phyloP scores from a whole-genome alignment of 2,888 invertebrate genomes.

The Lycia hirtaria region DNA sequence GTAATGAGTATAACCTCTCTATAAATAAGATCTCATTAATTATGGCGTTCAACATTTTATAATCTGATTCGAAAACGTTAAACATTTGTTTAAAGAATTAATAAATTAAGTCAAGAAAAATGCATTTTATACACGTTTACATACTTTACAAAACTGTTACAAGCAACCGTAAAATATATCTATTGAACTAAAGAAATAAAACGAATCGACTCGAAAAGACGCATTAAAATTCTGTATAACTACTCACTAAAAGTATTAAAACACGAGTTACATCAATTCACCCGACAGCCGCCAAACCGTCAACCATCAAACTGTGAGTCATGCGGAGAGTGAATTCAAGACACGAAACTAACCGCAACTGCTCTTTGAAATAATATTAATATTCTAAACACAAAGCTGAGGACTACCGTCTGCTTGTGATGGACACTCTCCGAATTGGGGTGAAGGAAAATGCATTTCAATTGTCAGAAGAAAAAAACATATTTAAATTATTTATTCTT shows the following conservation, averaged over 20 bases:
- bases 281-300: slow-evolving; percentile 14
- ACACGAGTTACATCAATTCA: slow-evolving; percentile 34
- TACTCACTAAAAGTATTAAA: slow-evolving; percentile 9
- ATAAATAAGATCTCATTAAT: too few relatives aligned
- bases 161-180: not conserved
- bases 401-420: slow-evolving; percentile 12
- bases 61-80: too few relatives aligned
- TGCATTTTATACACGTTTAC: too few relatives aligned
- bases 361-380: slow-evolving; percentile 37
- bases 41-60: too few relatives aligned
- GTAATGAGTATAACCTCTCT: too few relatives aligned
- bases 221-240: slow-evolving; percentile 22
- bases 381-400: slow-evolving; percentile 35
- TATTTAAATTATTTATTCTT: not conserved
- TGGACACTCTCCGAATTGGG: slow-evolving; percentile 23
- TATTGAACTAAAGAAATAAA: not conserved
- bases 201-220: not conserved
- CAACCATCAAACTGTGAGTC: slow-evolving; percentile 34
- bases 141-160: not conserved
- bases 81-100: too few relatives aligned
- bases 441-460: slow-evolving; percentile 22
- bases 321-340: slow-evolving; percentile 37
- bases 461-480: not conserved
- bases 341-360: slow-evolving; percentile 38
- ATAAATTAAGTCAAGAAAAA: too few relatives aligned